Evolutionary conservation across 2,888 invertebrate species (phyloP), one percentile per base, ranked within the genome.

Genomic region (Miltochrista miniata): DNA sequence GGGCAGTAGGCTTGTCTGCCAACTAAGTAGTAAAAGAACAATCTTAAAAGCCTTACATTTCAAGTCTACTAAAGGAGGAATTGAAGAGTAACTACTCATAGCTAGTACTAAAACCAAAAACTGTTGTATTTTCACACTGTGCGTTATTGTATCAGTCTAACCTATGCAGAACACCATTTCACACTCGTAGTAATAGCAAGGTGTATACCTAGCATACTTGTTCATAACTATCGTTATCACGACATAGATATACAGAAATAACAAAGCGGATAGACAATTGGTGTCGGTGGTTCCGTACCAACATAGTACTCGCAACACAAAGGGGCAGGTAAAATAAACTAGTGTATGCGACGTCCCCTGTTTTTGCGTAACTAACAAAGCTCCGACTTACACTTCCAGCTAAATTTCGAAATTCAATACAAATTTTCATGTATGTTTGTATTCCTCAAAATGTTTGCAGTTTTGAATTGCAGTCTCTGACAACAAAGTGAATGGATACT

Each of bases 351-450:
- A 39, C 45, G 43, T 55, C 52, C 52, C 56, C 53, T 64, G 53
- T 70, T 72, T 67, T 72, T 68, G 56, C 47, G 48, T 51, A 24
- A 2, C 18, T 24, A 24, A 61, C 59, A 55, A 62, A 58, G 57
- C 48, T 40, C 15, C n/a, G 41, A 37, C 45, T 47, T 51, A 52
- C 50, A 48, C 47, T 61, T 51, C 18, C 18, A 24, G 55, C 52
- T 64, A 68, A 61, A 69, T 69, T 68, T 59, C 54, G 55, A 51
- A 60, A 70, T 69, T 56, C 53, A 45, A 55, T 41, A 62, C 64
- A 69, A 63, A 64, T 65, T 59, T 62, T 58, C 54, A 54, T 54
- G 60, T 60, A 51, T 42, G 51, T 62, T 62, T 48, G 49, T 58
- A 64, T 64, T 60, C 59, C 38, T 29, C 45, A 24, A 45, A 31